phyloP scores from a whole-genome alignment of 2,113 vertebrate species.

The Cebidichthys violaceus region DNA sequence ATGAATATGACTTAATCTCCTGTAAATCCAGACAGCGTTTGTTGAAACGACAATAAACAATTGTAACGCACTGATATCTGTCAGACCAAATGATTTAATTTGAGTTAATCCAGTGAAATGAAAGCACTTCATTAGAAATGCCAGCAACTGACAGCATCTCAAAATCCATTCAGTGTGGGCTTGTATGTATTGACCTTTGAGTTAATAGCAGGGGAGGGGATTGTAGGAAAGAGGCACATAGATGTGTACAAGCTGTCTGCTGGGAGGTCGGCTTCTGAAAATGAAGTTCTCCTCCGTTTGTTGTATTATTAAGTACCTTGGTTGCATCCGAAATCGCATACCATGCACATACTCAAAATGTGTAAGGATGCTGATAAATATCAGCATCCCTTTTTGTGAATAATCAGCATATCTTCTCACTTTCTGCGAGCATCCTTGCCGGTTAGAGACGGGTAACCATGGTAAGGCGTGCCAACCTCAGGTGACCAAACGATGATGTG shows the following conservation, averaged over 20 bases:
- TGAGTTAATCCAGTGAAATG: conserved; percentile 29
- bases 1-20: background rate
- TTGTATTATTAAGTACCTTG: background rate
- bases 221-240: background rate
- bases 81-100: background rate
- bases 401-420: background rate
- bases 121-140: conserved; percentile 32
- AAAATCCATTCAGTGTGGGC: conserved; percentile 8
- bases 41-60: conserved; percentile 8
- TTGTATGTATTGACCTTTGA: conserved; percentile 51
- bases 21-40: background rate
- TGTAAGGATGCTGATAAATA: too few relatives aligned
- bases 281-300: background rate
- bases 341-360: background rate
- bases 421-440: background rate
- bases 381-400: background rate
- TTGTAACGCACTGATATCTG: conserved; percentile 6
- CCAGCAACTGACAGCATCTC: conserved; percentile 28
- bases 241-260: background rate
- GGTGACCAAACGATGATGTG: background rate
- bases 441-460: background rate
- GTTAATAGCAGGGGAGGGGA: conserved; percentile 18
- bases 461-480: background rate
- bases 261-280: background rate
- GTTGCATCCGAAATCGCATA: background rate